These are phyloP conservation scores for Mormyrus iriodes DNA, from an alignment of 2,113 vertebrate genomes.

Conservation along the genomic window DNA sequence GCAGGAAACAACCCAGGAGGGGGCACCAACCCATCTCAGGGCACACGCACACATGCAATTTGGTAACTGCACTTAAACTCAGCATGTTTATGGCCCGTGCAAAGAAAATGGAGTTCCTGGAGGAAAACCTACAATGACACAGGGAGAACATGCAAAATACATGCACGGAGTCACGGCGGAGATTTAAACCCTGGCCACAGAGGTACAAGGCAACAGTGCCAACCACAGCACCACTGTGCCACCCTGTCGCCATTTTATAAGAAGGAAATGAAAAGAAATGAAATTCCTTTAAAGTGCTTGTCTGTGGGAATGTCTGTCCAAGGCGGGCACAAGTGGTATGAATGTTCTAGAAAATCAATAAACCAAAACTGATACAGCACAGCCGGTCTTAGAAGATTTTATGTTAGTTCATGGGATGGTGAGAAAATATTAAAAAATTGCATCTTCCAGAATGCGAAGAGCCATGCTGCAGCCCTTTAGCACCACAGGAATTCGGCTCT, in stretches of 20 bases:
- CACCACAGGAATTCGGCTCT: background rate
- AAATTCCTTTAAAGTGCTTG: background rate
- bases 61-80: background rate
- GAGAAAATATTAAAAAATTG: background rate
- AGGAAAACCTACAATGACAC: too few relatives aligned
- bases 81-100: background rate
- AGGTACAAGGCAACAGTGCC: background rate
- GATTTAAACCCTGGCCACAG: background rate
- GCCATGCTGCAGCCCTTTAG: too few relatives aligned
- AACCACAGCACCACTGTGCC: background rate
- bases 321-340: background rate
- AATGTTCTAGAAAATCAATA: background rate
- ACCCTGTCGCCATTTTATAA: background rate
- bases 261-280: too few relatives aligned
- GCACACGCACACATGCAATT: background rate
- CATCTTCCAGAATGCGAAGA: background rate
- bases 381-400: background rate
- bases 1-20: background rate
- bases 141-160: background rate
- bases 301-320: background rate
- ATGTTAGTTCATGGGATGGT: background rate
- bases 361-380: background rate
- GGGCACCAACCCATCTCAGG: background rate
- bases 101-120: too few relatives aligned
- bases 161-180: background rate